A percentile compares a stretch with the other conserved stretches of the same genome.
Conservation (phyloP, 2,797 vertebrate genomes). For the Ptychobarbus kaznakovi region DNA sequence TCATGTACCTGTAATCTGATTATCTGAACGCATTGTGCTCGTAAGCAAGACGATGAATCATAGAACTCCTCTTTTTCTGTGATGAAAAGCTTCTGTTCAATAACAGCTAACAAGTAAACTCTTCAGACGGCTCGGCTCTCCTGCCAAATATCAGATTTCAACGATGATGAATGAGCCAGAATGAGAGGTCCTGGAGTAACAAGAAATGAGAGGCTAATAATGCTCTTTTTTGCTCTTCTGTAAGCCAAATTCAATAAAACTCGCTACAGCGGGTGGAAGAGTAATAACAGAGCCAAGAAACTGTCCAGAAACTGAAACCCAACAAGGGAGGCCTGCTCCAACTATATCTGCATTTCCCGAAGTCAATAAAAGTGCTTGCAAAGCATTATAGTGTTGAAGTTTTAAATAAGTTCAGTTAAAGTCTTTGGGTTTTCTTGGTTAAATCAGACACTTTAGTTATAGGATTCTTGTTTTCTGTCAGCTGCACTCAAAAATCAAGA, state of each 20-base stretch:
- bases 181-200: neutral
- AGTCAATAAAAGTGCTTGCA: neutral
- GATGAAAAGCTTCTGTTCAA: neutral
- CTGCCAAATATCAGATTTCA: neutral
- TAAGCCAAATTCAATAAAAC: slow-evolving; percentile 19
- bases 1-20: neutral
- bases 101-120: neutral
- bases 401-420: neutral
- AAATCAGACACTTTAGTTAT: neutral
- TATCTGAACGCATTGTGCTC: neutral
- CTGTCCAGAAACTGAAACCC: neutral
- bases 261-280: neutral
- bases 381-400: neutral
- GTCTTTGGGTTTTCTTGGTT: neutral
- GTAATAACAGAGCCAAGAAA: neutral
- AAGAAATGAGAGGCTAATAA: neutral
- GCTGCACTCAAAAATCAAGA: neutral
- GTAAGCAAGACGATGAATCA: neutral
- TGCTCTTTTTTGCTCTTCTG: slow-evolving; percentile 8
- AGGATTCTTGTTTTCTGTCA: neutral
- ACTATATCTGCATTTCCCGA: neutral
- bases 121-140: neutral
- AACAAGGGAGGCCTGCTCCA: neutral
- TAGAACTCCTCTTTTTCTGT: neutral
- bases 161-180: neutral